Evolutionary conservation across 2,797 vertebrate species (phyloP).

Genomic region (Danio aesculapii): DNA sequence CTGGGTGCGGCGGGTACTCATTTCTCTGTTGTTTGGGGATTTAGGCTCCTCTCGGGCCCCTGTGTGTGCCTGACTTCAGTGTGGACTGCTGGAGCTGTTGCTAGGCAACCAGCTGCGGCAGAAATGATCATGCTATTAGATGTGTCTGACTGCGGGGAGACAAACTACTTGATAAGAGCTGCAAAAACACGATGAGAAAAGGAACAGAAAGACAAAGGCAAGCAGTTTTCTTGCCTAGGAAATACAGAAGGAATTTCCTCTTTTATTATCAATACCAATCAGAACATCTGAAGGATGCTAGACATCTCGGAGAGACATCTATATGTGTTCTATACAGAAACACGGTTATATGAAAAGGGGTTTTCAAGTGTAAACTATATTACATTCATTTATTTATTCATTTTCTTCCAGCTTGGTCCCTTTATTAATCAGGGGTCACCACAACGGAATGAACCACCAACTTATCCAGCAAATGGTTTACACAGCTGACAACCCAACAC

Average conservation of each 20-base stretch:
- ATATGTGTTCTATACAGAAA: neutral
- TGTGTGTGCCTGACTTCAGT: conserved; percentile 49
- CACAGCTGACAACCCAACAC: too few relatives aligned
- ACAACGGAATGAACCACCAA: too few relatives aligned
- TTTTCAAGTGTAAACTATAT: too few relatives aligned
- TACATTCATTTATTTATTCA: too few relatives aligned
- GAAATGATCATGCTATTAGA: conserved; percentile 77
- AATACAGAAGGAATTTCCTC: conserved; percentile 51
- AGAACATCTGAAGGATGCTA: conserved; percentile 64
- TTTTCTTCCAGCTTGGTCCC: too few relatives aligned
- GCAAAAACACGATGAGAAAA: conserved; percentile 36
- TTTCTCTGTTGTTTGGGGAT: conserved; percentile 33
- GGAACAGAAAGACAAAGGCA: conserved; percentile 9
- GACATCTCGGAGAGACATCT: conserved; percentile 57
- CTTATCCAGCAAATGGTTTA: too few relatives aligned
- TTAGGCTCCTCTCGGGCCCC: conserved; percentile 38
- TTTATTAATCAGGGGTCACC: too few relatives aligned
- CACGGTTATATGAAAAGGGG: too few relatives aligned
- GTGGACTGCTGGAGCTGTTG: conserved; percentile 64
- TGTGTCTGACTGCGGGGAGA: conserved; percentile 74
- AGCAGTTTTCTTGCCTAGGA: neutral
- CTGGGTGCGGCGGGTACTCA: conserved; percentile 7
- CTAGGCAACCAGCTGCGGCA: conserved; percentile 73
- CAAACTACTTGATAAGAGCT: conserved; percentile 68
- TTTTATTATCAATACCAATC: conserved; percentile 70